phyloP scores from a whole-genome alignment of 2,113 vertebrate species.

The Plectropomus leopardus region DNA sequence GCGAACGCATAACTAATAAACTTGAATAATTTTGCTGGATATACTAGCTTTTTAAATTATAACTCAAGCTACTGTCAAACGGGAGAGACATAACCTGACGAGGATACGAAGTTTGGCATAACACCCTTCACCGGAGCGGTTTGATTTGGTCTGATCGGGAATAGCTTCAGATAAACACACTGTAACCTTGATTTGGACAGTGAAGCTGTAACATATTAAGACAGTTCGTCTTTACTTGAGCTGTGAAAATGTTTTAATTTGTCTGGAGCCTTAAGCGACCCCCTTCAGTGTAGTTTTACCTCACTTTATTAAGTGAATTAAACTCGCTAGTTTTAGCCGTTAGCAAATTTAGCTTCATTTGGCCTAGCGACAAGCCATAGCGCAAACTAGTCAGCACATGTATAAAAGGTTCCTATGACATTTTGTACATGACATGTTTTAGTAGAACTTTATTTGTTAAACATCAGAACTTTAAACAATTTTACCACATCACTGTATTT shows the following conservation, averaged over 20 bases:
- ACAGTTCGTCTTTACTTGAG: too few species aligned
- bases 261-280: too few species aligned
- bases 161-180: neutral
- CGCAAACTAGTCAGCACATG: neutral
- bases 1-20: too few species aligned
- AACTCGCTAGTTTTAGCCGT: slow-evolving; percentile 31
- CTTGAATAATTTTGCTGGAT: neutral
- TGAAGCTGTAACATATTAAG: neutral
- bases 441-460: too few species aligned
- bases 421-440: neutral
- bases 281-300: neutral
- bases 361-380: slow-evolving; percentile 7
- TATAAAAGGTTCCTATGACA: neutral
- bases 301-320: neutral
- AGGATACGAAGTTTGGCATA: slow-evolving; percentile 23
- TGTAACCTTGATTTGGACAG: neutral
- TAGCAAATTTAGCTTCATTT: slow-evolving; percentile 37
- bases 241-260: too few species aligned
- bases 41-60: neutral
- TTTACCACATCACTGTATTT: neutral
- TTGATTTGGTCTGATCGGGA: neutral
- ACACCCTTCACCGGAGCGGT: neutral
- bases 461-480: neutral
- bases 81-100: neutral
- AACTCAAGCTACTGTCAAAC: neutral